A percentile compares a stretch with the other conserved stretches of the same genome.
These are phyloP conservation scores for Harpalus rubripes DNA, from an alignment of 2,888 invertebrate species.

Conservation along the genomic window DNA sequence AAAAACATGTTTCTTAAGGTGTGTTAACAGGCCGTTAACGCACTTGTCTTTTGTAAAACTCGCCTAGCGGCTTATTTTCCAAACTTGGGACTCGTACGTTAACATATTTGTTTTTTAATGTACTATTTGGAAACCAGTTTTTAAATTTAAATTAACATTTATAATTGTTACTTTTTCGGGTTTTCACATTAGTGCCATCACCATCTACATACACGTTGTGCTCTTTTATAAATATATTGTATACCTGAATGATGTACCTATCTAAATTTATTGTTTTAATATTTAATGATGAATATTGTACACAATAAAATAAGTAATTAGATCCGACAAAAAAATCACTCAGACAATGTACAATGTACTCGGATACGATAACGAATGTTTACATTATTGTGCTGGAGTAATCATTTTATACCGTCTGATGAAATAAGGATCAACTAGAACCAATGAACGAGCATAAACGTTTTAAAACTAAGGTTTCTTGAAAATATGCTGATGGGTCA, in stretches of 20 bases:
- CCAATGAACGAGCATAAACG: slow-evolving; percentile 3
- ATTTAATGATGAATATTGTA: not conserved
- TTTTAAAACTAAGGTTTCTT: not conserved
- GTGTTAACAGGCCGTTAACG: no score
- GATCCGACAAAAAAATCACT: not conserved
- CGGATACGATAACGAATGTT: slow-evolving; percentile 20
- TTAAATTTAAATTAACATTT: no score
- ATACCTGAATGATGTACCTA: not conserved
- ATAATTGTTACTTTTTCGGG: no score
- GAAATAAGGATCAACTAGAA: not conserved
- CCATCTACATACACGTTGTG: no score
- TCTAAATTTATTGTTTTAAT: not conserved
- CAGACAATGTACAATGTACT: slow-evolving; percentile 35
- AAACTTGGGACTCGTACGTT: no score
- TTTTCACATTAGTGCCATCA: no score
- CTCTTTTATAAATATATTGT: no score
- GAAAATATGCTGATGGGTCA: not conserved
- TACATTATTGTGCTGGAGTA: slow-evolving; percentile 22
- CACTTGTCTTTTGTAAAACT: no score
- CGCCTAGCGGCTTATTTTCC: no score
- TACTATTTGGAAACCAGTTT: no score
- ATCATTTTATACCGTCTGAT: slow-evolving; percentile 19
- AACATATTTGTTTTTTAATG: no score
- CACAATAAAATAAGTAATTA: not conserved
- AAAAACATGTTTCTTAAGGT: no score